These are phyloP conservation scores for Acromyrmex charruanus DNA, from an alignment of 1,140 invertebrate genomes.

Conservation along the genomic window DNA sequence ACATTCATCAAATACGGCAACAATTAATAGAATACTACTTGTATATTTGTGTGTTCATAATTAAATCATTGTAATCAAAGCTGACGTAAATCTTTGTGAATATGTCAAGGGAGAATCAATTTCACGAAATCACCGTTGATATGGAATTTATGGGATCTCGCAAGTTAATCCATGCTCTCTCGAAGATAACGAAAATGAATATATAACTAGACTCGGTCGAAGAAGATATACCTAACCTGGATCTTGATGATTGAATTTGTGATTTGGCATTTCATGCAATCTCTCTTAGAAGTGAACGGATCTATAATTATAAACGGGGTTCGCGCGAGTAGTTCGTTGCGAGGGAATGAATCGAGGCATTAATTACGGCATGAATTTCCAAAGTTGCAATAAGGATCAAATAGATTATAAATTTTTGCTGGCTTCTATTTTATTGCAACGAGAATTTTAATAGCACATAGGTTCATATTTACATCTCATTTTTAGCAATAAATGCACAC, in stretches of 20 bases:
- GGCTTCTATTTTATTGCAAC: background rate
- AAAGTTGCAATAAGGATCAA: background rate
- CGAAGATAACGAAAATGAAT: conserved; percentile 39
- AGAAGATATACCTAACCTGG: background rate
- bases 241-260: conserved; percentile 37
- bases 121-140: background rate
- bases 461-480: too few relatives aligned
- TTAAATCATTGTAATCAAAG: conserved; percentile 22
- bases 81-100: background rate
- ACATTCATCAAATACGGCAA: background rate
- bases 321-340: background rate
- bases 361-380: background rate
- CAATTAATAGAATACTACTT: background rate
- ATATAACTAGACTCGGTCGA: background rate
- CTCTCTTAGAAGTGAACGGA: background rate
- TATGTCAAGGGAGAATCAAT: background rate
- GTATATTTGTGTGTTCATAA: background rate
- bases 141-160: conserved; percentile 18
- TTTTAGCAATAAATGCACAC: too few relatives aligned
- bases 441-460: background rate
- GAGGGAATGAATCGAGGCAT: background rate
- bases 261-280: conserved; percentile 9
- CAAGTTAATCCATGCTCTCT: conserved; percentile 30
- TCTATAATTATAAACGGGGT: conserved; percentile 13
- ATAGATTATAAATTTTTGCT: background rate